Evolutionary conservation across 2,797 vertebrate genomes (phyloP).

Genomic region (Hipposideros larvatus): DNA sequence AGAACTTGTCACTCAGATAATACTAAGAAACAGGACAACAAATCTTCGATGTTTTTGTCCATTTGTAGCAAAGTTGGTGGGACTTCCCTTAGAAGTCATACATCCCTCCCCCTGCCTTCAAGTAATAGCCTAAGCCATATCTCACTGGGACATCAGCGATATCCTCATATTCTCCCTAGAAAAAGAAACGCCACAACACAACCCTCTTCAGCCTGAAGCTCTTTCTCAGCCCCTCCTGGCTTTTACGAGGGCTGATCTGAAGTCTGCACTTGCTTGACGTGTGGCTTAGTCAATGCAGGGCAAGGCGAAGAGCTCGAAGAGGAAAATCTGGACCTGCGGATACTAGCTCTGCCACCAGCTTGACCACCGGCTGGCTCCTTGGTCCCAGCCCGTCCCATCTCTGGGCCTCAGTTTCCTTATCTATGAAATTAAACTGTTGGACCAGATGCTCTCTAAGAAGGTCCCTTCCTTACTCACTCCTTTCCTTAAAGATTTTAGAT

Average conservation of each 20-base stretch:
- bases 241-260: not conserved
- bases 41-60: not conserved
- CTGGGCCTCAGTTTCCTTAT: not conserved
- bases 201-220: not conserved
- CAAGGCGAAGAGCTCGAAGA: not conserved
- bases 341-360: not conserved
- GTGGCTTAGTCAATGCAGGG: not conserved
- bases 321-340: not conserved
- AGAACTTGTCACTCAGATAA: not conserved
- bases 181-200: not conserved
- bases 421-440: not conserved
- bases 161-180: not conserved
- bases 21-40: not conserved
- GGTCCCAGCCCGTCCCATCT: not conserved
- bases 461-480: not conserved
- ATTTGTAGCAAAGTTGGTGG: not conserved
- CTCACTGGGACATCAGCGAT: not conserved
- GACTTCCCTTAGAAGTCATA: not conserved
- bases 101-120: not conserved
- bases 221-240: not conserved
- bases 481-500: not conserved
- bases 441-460: not conserved
- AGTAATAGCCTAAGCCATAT: not conserved
- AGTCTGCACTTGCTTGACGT: rapidly evolving
- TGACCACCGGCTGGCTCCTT: not conserved